Evolutionary conservation across 2,797 vertebrate species (phyloP).

Genomic region (Falco biarmicus): DNA sequence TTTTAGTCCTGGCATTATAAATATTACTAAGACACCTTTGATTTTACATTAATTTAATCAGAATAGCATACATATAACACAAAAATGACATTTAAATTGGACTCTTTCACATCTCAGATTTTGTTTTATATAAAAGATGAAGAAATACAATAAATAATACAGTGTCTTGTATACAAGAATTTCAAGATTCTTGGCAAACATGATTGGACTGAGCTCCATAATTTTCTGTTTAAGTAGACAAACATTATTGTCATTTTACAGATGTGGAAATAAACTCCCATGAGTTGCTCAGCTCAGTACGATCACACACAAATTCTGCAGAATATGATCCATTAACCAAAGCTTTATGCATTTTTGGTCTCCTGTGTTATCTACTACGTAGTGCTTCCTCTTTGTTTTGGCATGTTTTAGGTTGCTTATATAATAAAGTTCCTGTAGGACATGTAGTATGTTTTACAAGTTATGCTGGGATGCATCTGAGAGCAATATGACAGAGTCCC

Average conservation of each 20-base stretch:
- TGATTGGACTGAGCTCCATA: neutral
- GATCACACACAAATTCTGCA: neutral
- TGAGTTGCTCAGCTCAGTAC: neutral
- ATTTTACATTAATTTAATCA: neutral
- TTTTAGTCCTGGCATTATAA: neutral
- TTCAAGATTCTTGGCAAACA: neutral
- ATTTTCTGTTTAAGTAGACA: neutral
- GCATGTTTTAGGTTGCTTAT: neutral
- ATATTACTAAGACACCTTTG: neutral
- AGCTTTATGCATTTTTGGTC: neutral
- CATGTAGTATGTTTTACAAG: neutral
- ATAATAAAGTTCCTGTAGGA: neutral
- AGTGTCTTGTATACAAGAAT: neutral
- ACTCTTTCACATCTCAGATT: neutral
- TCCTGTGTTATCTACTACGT: neutral
- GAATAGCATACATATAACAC: neutral
- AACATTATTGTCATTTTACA: neutral
- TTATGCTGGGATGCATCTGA: neutral
- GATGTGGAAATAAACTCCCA: neutral
- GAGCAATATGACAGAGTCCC: neutral
- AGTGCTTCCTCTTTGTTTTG: neutral
- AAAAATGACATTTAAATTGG: neutral
- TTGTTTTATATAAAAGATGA: neutral
- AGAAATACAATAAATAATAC: neutral
- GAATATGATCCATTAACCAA: neutral